Conservation (phyloP, 2,113 vertebrate genomes). For the Mormyrus iriodes region DNA sequence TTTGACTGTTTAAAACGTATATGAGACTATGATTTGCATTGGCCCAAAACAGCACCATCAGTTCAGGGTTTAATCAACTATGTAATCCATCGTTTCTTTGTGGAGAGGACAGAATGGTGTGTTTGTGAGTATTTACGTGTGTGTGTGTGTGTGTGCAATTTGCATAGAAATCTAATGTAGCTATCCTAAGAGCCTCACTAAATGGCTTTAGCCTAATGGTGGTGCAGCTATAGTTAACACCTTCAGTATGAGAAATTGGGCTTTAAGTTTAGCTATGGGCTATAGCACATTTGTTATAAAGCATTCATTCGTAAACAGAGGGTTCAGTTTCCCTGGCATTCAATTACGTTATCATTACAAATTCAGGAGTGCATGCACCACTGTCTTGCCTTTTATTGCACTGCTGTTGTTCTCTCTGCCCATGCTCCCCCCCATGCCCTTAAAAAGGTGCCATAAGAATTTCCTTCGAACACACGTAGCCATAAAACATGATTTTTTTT, state of each 20-base stretch:
- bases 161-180: neutral
- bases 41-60: neutral
- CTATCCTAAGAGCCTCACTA: neutral
- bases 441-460: neutral
- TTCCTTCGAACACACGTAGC: neutral
- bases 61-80: neutral
- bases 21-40: neutral
- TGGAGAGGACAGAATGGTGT: too few species aligned
- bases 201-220: neutral
- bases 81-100: too few species aligned
- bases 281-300: neutral
- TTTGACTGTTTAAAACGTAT: neutral
- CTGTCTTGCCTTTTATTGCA: neutral
- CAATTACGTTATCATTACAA: neutral
- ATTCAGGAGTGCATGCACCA: neutral
- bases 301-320: neutral
- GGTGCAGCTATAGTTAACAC: neutral
- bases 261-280: neutral
- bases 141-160: neutral
- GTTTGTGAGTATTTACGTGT: neutral
- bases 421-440: neutral
- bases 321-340: neutral
- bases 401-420: neutral
- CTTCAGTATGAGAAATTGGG: neutral
- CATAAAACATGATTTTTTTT: neutral